Base-by-base conservation (phyloP, 2,797 vertebrate genomes). In the Gymnothorax javanicus region DNA sequence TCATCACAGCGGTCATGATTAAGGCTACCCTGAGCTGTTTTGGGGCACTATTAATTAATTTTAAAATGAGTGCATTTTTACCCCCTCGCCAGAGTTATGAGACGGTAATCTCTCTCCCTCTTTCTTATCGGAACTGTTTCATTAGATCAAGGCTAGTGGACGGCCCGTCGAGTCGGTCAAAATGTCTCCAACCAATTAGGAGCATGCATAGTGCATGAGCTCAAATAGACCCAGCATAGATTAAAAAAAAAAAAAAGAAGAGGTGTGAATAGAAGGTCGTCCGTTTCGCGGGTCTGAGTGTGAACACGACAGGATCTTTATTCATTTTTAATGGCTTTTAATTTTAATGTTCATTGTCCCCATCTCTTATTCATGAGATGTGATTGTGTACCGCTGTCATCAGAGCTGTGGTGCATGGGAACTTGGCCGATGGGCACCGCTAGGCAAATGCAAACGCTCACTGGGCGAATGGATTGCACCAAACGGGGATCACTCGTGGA, bases 301-400 rank as follows among this genome's bases (percentile, higher is more conserved):
- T 2, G 17, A 77, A 77, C 73, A 50, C 6, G 73, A 50, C n/a
- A 3, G 33, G 11, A 87, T 87, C 83, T 84, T 81, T 95, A 8
- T 54, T 91, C 94, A 95, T 96, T 94, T 94, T 95, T 95, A 93
- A 95, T 94, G 91, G n/a, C 0, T 95, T 87, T 95, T 95, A 95
- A 94, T 95, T 95, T 79, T 52, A 79, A 92, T 94, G 93, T 93
- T 94, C 94, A 52, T 87, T 84, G 87, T 86, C 92, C 91, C 84
- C 92, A 95, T 95, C 91, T 94, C 92, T 95, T 94, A 95, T 95
- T 96, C 95, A 95, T 95, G 94, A 95, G 94, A 88, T 92, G 92
- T 95, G 93, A 95, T 94, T 94, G 94, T 91, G 90, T 77, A 20
- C 52, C 71, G 88, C 88, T 88, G 90, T 93, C 89, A 86, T 79